phyloP scores from a whole-genome alignment of 2,888 invertebrate species.

The Eledona agricola region DNA sequence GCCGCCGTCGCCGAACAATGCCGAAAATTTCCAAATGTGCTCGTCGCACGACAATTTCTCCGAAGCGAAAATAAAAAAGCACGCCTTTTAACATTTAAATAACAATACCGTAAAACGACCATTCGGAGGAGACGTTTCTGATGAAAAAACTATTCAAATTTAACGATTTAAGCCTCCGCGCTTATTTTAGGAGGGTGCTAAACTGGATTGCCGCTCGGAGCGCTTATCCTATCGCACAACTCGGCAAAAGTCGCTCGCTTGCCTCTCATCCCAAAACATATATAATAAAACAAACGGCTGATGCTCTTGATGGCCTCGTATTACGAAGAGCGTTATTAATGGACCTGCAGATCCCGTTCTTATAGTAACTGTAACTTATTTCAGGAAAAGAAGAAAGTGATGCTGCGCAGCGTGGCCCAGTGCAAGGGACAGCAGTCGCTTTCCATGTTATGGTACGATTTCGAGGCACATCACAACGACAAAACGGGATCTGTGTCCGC shows the following conservation, averaged over 20 bases:
- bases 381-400: constrained; percentile 42
- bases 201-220: constrained; percentile 47
- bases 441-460: constrained; percentile 40
- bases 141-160: constrained; percentile 51
- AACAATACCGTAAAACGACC: constrained; percentile 42
- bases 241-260: constrained; percentile 30
- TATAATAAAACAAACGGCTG: constrained; percentile 45
- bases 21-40: constrained; percentile 18
- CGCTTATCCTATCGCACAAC: constrained; percentile 45
- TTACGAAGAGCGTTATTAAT: constrained; percentile 56
- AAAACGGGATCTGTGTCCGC: constrained; percentile 32
- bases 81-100: constrained; percentile 42
- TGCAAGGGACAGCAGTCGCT: constrained; percentile 44
- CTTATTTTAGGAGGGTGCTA: constrained; percentile 49
- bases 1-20: neutral
- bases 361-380: constrained; percentile 55
- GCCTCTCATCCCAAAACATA: constrained; percentile 20
- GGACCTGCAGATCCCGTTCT: constrained; percentile 51
- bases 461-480: constrained; percentile 37
- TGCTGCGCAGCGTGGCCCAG: constrained; percentile 46
- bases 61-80: constrained; percentile 36
- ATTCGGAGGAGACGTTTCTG: constrained; percentile 34
- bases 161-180: constrained; percentile 49
- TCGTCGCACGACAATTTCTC: constrained; percentile 25
- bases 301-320: constrained; percentile 50